Conservation (phyloP, 1,140 invertebrate genomes). For the Lepeophtheirus salmonis region DNA sequence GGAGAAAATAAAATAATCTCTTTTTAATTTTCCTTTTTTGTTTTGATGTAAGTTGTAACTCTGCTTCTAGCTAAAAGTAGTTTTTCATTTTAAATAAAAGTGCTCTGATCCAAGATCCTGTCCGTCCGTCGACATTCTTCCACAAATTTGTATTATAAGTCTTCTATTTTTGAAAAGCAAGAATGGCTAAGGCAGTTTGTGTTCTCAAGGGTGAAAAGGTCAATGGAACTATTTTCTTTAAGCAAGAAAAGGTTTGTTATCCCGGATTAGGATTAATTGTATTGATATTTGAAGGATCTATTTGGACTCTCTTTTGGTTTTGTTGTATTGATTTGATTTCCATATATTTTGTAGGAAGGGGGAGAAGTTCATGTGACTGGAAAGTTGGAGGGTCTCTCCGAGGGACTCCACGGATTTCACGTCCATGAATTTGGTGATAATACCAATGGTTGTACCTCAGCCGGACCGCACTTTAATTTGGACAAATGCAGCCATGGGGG, state of each 20-base stretch:
- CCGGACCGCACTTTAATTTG: slow-evolving; percentile 91
- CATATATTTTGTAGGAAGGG: slow-evolving; percentile 2
- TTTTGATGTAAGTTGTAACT: too few relatives aligned
- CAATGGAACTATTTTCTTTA: slow-evolving; percentile 54
- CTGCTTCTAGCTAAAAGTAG: too few relatives aligned
- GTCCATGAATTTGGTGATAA: slow-evolving; percentile 42
- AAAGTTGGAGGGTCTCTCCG: slow-evolving; percentile 43
- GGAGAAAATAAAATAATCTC: too few relatives aligned
- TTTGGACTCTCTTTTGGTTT: neutral
- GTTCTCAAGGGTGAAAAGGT: slow-evolving; percentile 58
- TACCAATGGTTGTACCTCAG: slow-evolving; percentile 59
- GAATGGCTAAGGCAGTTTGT: slow-evolving; percentile 52
- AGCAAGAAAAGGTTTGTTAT: slow-evolving; percentile 38
- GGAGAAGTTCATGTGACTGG: slow-evolving; percentile 35
- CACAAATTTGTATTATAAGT: too few relatives aligned
- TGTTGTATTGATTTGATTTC: neutral
- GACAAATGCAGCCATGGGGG: slow-evolving; percentile 60
- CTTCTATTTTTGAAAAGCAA: too few relatives aligned
- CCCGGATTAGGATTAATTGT: neutral
- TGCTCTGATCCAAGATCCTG: too few relatives aligned
- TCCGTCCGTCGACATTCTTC: too few relatives aligned
- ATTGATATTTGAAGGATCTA: neutral
- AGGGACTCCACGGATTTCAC: slow-evolving; percentile 76
- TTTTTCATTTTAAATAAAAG: too few relatives aligned
- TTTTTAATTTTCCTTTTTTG: too few relatives aligned